A percentile compares a stretch with the other conserved stretches of the same genome.
Evolutionary conservation across 2,797 vertebrate species (phyloP).

Genomic region (Hylomyscus alleni): DNA sequence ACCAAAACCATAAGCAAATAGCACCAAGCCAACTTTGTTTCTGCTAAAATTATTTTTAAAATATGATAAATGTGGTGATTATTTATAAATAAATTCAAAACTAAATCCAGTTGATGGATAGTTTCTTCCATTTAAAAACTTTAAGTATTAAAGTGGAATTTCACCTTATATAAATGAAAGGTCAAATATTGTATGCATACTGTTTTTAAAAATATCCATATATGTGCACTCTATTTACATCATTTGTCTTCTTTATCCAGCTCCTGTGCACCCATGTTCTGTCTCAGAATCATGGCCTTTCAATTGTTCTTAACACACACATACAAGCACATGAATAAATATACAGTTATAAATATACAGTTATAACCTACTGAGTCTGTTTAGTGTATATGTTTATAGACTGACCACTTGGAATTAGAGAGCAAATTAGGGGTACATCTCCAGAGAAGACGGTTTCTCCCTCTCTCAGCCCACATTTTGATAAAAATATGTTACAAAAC

Average conservation of each 20-base stretch:
- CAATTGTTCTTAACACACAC: background rate
- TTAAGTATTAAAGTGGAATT: background rate
- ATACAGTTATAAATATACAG: background rate
- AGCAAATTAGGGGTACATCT: background rate
- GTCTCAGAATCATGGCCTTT: background rate
- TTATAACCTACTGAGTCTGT: background rate
- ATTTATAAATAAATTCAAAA: background rate
- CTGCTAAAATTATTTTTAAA: background rate
- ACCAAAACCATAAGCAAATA: background rate
- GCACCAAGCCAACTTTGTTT: background rate
- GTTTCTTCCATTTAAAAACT: background rate
- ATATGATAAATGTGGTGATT: background rate
- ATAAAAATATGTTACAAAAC: background rate
- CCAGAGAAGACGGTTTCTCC: background rate
- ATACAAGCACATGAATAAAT: background rate
- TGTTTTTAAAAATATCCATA: background rate
- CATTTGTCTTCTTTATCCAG: background rate
- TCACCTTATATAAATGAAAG: background rate
- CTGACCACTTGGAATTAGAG: background rate
- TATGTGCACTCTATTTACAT: background rate
- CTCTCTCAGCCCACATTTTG: background rate
- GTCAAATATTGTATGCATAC: background rate
- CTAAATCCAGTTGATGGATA: conserved; percentile 5
- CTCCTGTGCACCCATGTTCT: background rate
- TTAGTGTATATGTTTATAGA: background rate